Percentiles rank a stretch among this genome's conserved stretches.
phyloP scores from a whole-genome alignment of 2,113 vertebrate species.

The Aptenodytes patagonicus region DNA sequence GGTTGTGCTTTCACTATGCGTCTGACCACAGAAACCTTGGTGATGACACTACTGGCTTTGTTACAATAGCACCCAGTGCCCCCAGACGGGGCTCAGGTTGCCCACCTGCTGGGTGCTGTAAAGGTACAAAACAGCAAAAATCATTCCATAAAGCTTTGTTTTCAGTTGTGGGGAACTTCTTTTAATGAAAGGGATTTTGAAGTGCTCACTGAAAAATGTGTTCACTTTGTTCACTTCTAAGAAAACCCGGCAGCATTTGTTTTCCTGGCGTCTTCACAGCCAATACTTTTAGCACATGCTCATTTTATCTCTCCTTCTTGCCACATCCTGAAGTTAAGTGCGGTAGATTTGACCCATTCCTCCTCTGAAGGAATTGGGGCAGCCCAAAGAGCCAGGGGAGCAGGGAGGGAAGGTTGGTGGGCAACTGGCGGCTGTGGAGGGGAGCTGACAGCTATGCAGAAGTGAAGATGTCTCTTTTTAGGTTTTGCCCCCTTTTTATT shows the following conservation, averaged over 20 bases:
- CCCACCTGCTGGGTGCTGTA: background rate
- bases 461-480: background rate
- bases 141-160: background rate
- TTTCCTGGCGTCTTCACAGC: background rate
- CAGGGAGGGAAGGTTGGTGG: background rate
- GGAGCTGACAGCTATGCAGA: background rate
- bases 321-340: no score
- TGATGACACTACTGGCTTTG: background rate
- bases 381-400: background rate
- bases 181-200: background rate
- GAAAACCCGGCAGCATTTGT: background rate
- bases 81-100: background rate
- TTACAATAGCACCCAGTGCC: background rate
- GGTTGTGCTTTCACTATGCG: background rate
- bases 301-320: background rate
- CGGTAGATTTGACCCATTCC: background rate
- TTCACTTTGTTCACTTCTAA: background rate
- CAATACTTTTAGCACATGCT: background rate
- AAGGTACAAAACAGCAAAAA: background rate
- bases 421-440: background rate
- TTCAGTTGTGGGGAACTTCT: no score
- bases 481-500: background rate
- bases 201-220: background rate
- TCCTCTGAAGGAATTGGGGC: background rate
- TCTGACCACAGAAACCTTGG: background rate